Evolutionary conservation across 2,888 invertebrate species (phyloP).

Genomic region (Caenorhabditis plicata): DNA sequence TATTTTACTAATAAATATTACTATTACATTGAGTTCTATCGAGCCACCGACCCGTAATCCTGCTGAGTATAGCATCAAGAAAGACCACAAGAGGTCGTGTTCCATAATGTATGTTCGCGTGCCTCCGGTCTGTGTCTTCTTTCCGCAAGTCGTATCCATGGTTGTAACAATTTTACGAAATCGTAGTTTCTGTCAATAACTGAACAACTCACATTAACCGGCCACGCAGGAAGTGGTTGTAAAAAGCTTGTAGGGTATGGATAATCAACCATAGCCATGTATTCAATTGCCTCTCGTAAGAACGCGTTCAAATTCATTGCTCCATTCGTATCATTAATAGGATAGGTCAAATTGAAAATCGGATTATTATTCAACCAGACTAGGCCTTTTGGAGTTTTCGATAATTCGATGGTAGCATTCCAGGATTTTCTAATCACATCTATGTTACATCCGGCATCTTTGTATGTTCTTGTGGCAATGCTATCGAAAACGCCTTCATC

Average conservation of each 20-base stretch:
- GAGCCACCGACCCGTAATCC: too few relatives aligned
- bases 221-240: constrained; percentile 77
- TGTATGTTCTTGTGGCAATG: constrained; percentile 73
- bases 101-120: too few relatives aligned
- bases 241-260: constrained; percentile 85
- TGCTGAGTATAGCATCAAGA: too few relatives aligned
- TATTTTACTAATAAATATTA: too few relatives aligned
- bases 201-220: constrained; percentile 75
- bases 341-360: constrained; percentile 35
- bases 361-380: constrained; percentile 40
- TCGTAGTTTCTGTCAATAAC: too few relatives aligned
- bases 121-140: too few relatives aligned
- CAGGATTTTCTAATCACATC: constrained; percentile 79
- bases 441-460: constrained; percentile 69
- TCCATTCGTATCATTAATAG: constrained; percentile 16
- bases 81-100: too few relatives aligned
- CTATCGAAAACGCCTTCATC: constrained; percentile 45
- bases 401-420: constrained; percentile 73
- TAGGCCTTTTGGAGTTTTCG: constrained; percentile 65
- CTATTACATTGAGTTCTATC: too few relatives aligned
- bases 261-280: constrained; percentile 91
- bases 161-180: too few relatives aligned
- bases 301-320: constrained; percentile 22
- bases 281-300: constrained; percentile 36
- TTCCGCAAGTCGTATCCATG: too few relatives aligned